Percentiles rank a stretch among this genome's conserved stretches.
phyloP scores from a whole-genome alignment of 2,113 vertebrate genomes.

The Perccottus glenii region DNA sequence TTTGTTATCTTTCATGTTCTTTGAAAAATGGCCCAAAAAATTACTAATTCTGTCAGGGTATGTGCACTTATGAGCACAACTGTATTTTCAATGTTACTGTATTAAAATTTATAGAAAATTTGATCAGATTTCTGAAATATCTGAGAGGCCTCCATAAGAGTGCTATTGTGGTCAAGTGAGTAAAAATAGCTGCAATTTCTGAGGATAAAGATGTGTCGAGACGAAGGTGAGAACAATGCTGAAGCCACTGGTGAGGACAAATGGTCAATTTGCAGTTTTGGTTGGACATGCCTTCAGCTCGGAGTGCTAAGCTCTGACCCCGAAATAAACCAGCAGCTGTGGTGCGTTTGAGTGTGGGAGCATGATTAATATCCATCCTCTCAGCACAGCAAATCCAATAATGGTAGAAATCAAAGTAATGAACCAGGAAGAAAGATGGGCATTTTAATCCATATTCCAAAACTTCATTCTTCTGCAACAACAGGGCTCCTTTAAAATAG shows the following conservation, averaged over 20 bases:
- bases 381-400: constrained; percentile 52
- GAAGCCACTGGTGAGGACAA: constrained; percentile 39
- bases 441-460: constrained; percentile 36
- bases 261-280: constrained; percentile 66
- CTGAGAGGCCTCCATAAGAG: neutral
- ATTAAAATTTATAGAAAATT: neutral
- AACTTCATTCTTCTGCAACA: neutral
- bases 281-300: constrained; percentile 41
- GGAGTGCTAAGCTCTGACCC: constrained; percentile 51
- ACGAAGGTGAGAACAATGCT: constrained; percentile 24
- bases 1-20: too few species aligned
- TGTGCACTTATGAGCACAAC: too few species aligned
- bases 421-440: constrained; percentile 23
- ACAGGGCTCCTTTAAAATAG: too few species aligned
- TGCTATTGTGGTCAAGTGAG: constrained; percentile 3
- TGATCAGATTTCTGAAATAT: neutral
- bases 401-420: constrained; percentile 30
- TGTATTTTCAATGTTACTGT: too few species aligned
- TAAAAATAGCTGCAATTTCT: constrained; percentile 22
- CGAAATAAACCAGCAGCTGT: constrained; percentile 73
- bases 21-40: too few species aligned
- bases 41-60: too few species aligned
- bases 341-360: constrained; percentile 24
- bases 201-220: constrained; percentile 25
- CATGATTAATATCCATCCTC: constrained; percentile 34